Conservation (phyloP, 1,140 invertebrate genomes). For the Dysdera silvatica region DNA sequence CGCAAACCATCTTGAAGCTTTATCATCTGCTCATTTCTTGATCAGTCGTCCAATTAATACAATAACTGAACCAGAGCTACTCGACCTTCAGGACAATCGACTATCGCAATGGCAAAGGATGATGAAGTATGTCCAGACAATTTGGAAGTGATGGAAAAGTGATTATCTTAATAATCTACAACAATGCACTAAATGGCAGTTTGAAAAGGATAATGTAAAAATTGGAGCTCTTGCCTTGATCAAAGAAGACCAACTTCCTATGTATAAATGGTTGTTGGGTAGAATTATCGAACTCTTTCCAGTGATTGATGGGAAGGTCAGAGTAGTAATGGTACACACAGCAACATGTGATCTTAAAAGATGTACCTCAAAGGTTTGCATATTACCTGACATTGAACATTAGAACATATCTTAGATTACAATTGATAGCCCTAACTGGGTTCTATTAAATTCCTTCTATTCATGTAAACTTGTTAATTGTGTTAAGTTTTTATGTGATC, state of each 20-base stretch:
- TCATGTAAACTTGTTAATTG: too few species aligned
- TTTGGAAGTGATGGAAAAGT: not conserved
- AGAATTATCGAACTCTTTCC: not conserved
- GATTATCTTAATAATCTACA: not conserved
- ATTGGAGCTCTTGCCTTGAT: not conserved
- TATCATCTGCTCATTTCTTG: constrained; percentile 37
- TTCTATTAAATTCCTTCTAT: too few species aligned
- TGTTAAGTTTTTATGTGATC: too few species aligned
- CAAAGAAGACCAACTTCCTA: not conserved
- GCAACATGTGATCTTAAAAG: too few species aligned
- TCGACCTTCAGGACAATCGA: not conserved
- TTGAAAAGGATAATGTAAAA: not conserved
- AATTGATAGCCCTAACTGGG: too few species aligned
- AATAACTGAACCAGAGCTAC: not conserved
- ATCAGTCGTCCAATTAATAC: not conserved
- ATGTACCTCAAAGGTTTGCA: too few species aligned
- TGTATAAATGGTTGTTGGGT: not conserved
- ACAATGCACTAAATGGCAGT: not conserved
- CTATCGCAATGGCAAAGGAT: too few species aligned
- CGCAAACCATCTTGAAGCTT: constrained; percentile 36
- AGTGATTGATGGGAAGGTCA: not conserved
- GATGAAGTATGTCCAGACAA: too few species aligned
- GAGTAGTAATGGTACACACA: not conserved
- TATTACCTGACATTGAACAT: too few species aligned
- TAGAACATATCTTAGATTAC: too few species aligned